A percentile compares a stretch with the other conserved stretches of the same genome.
Evolutionary conservation across 1,140 invertebrate species (phyloP).

Genomic region (Sinonovacula constricta): DNA sequence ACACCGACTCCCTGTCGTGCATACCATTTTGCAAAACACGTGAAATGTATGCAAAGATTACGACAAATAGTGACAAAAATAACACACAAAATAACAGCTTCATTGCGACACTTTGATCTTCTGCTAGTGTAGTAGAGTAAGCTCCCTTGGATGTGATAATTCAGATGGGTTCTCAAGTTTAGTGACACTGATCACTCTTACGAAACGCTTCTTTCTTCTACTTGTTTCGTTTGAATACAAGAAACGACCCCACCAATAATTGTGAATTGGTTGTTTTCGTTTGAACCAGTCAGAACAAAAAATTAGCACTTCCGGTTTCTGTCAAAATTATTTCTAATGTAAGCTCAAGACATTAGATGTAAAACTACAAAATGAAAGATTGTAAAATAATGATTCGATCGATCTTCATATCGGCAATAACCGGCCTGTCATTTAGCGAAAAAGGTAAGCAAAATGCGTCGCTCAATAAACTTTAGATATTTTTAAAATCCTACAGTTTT

Average conservation of each 20-base stretch:
- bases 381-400: conserved; percentile 27
- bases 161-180: background rate
- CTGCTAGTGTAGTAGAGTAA: conserved; percentile 14
- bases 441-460: conserved; percentile 17
- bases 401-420: conserved; percentile 22
- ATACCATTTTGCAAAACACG: conserved; percentile 34
- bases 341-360: too few species aligned
- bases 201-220: too few species aligned
- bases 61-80: conserved; percentile 7
- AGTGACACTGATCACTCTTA: too few species aligned
- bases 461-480: background rate
- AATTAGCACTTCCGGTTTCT: background rate
- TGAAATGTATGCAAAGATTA: conserved; percentile 33
- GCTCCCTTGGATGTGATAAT: background rate
- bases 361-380: too few species aligned
- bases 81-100: conserved; percentile 22
- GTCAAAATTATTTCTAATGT: background rate
- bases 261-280: background rate
- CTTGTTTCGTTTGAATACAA: too few species aligned
- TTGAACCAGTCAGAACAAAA: background rate
- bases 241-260: too few species aligned
- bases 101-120: conserved; percentile 20
- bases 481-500: too few species aligned
- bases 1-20: background rate
- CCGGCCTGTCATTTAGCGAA: conserved; percentile 41